phyloP scores from a whole-genome alignment of 2,888 invertebrate species.

The Pristionchus maxplancki region DNA sequence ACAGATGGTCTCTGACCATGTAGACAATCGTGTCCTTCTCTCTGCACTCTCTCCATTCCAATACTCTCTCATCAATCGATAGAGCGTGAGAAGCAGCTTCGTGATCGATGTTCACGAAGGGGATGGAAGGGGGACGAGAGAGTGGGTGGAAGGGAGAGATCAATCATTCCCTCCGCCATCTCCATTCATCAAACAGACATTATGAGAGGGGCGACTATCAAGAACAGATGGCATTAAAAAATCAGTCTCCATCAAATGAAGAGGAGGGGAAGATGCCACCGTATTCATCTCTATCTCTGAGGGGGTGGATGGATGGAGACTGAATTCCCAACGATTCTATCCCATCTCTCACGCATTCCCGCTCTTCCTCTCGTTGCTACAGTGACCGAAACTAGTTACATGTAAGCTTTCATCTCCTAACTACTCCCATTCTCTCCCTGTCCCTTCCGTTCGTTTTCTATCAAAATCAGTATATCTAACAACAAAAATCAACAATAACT shows the following conservation, averaged over 20 bases:
- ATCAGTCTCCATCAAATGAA: neutral
- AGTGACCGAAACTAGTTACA: constrained; percentile 26
- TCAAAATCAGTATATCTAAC: neutral
- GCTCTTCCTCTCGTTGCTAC: neutral
- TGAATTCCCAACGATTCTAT: neutral
- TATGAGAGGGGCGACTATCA: neutral
- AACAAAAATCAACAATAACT: constrained; percentile 37
- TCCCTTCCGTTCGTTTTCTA: neutral
- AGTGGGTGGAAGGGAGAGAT: neutral
- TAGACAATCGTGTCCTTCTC: neutral
- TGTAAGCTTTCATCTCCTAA: neutral
- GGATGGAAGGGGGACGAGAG: neutral
- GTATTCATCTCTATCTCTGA: constrained; percentile 17
- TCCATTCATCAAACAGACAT: constrained; percentile 39
- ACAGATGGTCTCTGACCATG: constrained; percentile 43
- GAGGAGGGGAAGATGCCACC: neutral
- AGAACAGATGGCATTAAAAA: neutral
- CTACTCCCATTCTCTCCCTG: neutral
- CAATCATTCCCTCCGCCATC: neutral
- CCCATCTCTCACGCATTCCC: neutral
- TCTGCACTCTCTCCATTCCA: constrained; percentile 2
- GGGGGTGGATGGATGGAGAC: neutral
- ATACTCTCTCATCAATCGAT: neutral
- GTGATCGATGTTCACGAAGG: neutral
- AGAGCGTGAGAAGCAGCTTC: neutral